phyloP scores from a whole-genome alignment of 2,888 invertebrate genomes.

The Tinea trinotella region DNA sequence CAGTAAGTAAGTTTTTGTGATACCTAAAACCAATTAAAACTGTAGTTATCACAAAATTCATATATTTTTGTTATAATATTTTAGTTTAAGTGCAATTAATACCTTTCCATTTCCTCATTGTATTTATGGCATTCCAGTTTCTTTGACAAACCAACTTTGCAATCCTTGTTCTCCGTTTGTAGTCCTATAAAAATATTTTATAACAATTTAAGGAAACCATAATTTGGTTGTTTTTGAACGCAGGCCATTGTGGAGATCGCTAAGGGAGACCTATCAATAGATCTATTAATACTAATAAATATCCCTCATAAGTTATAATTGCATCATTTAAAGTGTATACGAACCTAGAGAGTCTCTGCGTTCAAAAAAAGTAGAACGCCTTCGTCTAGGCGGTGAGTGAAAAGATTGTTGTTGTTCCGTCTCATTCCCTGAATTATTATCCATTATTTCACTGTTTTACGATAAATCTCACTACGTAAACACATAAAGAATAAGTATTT shows the following conservation, averaged over 20 bases:
- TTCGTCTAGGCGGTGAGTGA: slow-evolving; percentile 51
- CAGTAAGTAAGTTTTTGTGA: slow-evolving; percentile 41
- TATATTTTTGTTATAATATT: not conserved
- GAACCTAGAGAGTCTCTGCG: slow-evolving; percentile 53
- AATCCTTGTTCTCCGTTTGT: not conserved
- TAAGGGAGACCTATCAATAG: too few relatives aligned
- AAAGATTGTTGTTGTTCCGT: slow-evolving; percentile 41
- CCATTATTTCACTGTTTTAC: slow-evolving; percentile 33
- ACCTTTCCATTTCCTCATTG: not conserved
- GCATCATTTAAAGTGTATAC: slow-evolving; percentile 19
- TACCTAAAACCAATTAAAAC: slow-evolving; percentile 35
- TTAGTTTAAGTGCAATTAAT: not conserved
- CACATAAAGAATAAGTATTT: slow-evolving; percentile 16
- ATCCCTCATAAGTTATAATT: not conserved
- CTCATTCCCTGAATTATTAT: slow-evolving; percentile 39
- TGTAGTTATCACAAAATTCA: not conserved
- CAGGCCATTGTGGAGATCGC: too few relatives aligned
- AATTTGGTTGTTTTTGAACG: too few relatives aligned
- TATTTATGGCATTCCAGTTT: not conserved
- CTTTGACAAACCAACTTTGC: not conserved
- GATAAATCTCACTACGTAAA: slow-evolving; percentile 9
- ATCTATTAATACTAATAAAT: not conserved
- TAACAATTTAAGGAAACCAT: too few relatives aligned
- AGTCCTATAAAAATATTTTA: too few relatives aligned
- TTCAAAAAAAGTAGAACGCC: slow-evolving; percentile 61